A percentile compares a stretch with the other conserved stretches of the same genome.
These are phyloP conservation scores for Illadopsis cleaveri DNA, from an alignment of 2,113 vertebrate genomes.

Conservation along the genomic window DNA sequence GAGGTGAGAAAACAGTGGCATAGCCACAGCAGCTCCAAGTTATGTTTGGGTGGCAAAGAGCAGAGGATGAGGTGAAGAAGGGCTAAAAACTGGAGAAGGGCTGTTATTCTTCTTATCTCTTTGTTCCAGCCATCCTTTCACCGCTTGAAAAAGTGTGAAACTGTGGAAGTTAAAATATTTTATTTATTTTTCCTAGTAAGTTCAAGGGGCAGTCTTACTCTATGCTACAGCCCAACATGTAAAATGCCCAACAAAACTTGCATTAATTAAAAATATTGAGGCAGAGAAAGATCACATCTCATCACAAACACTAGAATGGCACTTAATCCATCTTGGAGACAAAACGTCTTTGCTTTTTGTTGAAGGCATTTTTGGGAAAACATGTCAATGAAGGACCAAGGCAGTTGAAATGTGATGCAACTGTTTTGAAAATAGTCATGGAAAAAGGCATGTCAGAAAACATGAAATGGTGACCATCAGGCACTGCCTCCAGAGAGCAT, in stretches of 20 bases:
- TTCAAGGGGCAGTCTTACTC: not conserved
- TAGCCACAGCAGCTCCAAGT: not conserved
- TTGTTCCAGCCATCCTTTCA: not conserved
- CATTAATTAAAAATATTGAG: not conserved
- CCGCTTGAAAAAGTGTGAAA: not conserved
- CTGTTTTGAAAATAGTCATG: not conserved
- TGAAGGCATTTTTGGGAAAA: not conserved
- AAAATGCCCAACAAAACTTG: not conserved
- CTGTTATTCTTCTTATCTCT: accelerated
- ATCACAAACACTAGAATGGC: not conserved
- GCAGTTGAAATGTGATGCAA: not conserved
- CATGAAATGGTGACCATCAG: not conserved
- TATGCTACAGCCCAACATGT: not conserved
- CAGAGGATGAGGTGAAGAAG: accelerated
- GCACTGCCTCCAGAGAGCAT: not conserved
- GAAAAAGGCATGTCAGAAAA: not conserved
- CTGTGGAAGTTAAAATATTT: not conserved
- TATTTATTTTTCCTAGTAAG: not conserved
- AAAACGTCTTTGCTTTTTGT: not conserved
- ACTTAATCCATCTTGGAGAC: not conserved
- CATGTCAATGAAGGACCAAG: not conserved
- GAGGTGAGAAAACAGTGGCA: not conserved
- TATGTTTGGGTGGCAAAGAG: not conserved
- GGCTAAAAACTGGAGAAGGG: not conserved
- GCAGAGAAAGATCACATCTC: not conserved